phyloP scores from a whole-genome alignment of 2,888 invertebrate species.

The Athalia cordata region DNA sequence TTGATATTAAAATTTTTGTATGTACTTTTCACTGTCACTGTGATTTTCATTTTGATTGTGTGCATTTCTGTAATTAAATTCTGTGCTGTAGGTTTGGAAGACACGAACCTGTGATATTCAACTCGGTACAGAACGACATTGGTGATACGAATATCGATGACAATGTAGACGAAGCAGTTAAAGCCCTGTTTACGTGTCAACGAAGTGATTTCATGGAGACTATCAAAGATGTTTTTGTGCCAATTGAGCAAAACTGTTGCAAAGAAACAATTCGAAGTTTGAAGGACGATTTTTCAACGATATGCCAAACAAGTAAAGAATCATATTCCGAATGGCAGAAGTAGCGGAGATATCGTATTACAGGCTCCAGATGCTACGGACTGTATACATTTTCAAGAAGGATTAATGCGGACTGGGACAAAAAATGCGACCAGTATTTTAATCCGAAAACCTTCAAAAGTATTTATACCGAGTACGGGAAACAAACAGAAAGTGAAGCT shows the following conservation, averaged over 20 bases:
- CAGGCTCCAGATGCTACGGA: conserved; percentile 29
- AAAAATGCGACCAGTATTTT: conserved; percentile 30
- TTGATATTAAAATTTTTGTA: no score
- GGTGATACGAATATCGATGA: no score
- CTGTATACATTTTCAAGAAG: conserved; percentile 18
- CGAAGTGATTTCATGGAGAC: conserved; percentile 18
- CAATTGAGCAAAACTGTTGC: background rate
- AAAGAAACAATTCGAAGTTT: background rate
- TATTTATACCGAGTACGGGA: conserved; percentile 24
- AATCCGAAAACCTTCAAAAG: conserved; percentile 16
- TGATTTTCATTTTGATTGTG: no score
- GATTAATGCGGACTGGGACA: conserved; percentile 31
- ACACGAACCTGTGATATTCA: no score
- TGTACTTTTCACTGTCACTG: no score
- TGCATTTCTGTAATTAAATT: no score
- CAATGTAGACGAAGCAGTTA: background rate
- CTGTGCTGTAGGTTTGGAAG: no score
- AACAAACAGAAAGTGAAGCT: conserved; percentile 37
- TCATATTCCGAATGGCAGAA: conserved; percentile 20
- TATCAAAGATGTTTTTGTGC: conserved; percentile 20
- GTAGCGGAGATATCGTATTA: conserved; percentile 17
- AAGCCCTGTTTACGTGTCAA: conserved; percentile 13
- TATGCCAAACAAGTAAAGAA: conserved; percentile 12
- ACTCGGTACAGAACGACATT: no score
- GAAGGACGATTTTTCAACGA: conserved; percentile 20